Conservation (phyloP, 2,797 vertebrate species). For the Ctenochaetus hawaiiensis region DNA sequence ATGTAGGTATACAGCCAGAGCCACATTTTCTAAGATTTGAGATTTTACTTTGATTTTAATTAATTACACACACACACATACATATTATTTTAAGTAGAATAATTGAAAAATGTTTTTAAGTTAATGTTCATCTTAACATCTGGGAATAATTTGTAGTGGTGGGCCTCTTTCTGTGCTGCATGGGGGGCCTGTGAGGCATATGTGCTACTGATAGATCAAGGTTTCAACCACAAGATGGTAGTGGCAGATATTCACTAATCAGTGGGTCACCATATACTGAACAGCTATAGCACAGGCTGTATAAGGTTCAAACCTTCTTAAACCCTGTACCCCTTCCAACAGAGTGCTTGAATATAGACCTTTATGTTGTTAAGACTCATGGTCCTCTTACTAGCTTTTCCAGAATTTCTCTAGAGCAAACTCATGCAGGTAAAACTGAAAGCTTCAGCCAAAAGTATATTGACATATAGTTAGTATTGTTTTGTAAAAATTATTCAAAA, state of each 20-base stretch:
- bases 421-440: too few species aligned
- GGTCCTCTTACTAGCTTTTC: too few species aligned
- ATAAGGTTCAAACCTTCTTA: background rate
- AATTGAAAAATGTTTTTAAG: background rate
- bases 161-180: background rate
- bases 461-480: too few species aligned
- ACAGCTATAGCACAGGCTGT: background rate
- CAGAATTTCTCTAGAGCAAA: too few species aligned
- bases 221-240: background rate
- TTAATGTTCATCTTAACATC: background rate
- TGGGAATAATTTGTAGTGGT: background rate
- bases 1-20: too few species aligned
- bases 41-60: background rate
- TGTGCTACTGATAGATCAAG: constrained; percentile 28
- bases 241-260: background rate
- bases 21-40: too few species aligned
- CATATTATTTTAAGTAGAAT: too few species aligned
- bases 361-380: too few species aligned
- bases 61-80: too few species aligned
- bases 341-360: background rate
- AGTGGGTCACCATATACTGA: background rate
- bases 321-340: background rate
- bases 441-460: too few species aligned
- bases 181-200: background rate
- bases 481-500: too few species aligned